Conservation (phyloP, 2,888 invertebrate species). For the Chirona hameri region DNA sequence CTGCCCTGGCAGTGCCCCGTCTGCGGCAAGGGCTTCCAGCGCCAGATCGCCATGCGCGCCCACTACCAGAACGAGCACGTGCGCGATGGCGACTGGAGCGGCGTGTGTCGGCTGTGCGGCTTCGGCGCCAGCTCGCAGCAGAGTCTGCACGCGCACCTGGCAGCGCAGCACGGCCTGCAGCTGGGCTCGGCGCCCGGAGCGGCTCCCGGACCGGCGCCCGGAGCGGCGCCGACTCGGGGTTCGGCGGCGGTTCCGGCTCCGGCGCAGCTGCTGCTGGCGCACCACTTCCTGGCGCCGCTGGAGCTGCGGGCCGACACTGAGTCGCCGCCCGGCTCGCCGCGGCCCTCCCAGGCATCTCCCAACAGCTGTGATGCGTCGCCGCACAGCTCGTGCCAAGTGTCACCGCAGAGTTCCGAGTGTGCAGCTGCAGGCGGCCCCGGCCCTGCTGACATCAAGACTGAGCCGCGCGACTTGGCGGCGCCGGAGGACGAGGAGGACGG, state of each 20-base stretch:
- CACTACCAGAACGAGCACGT: conserved; percentile 91
- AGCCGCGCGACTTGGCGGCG: not conserved
- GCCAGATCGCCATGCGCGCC: conserved; percentile 88
- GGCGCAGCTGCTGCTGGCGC: not conserved
- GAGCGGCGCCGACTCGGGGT: too few species aligned
- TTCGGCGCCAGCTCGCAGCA: conserved; percentile 87
- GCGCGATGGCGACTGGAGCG: conserved; percentile 76
- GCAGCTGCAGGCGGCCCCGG: not conserved
- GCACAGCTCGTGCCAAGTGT: not conserved
- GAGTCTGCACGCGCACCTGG: conserved; percentile 81
- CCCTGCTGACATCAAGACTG: not conserved
- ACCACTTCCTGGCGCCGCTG: conserved; percentile 23
- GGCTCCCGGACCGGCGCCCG: too few species aligned
- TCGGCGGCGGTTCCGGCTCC: not conserved
- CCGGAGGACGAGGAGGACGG: not conserved
- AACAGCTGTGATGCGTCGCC: conserved; percentile 1
- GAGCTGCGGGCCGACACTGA: not conserved
- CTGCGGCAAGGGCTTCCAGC: conserved; percentile 84
- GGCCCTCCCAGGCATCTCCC: not conserved
- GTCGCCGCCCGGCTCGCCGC: conserved; percentile 12
- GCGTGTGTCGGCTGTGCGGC: conserved; percentile 76
- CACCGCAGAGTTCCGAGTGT: not conserved
- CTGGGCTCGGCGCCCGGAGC: conserved; percentile 54
- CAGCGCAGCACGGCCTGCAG: conserved; percentile 85
- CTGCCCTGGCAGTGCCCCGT: conserved; percentile 89